Evolutionary conservation across 2,113 vertebrate species (phyloP), one percentile per base, ranked within the genome.

Genomic region (Oryzias javanicus): DNA sequence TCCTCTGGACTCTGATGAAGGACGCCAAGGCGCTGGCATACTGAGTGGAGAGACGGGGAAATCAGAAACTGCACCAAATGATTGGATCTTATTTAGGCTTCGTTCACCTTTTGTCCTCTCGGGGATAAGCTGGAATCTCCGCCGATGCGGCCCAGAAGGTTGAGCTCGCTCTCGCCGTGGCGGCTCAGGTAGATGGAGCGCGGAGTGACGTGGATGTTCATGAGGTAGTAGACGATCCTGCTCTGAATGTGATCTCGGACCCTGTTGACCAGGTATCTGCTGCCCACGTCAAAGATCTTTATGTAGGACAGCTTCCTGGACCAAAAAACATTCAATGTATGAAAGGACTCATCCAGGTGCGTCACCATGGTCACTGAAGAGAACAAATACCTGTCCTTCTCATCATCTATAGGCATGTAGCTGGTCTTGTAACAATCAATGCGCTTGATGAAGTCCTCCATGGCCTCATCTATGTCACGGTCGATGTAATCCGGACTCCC

Each of bases 241-340:
- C 95, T 95, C 86, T 97, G 95, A 48, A 96, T 84, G 73, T 96
- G 95, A 50, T 95, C 95, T 81, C 94, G 94, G 3, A 97, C 92
- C 5, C 25, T 74, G 79, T 96, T 97, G 55, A 94, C 94, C 80
- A 95, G 81, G 84, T 94, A 95, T 20, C 92, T 88, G 15, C 85
- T 86, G 6, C 95, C 94, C 74, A 94, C 94, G 1, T 97, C 92
- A 14, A 94, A 96, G 69, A 97, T 97, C 88, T 95, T 95, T 78
- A 97, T 97, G 87, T 94, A 96, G 63, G 95, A 95, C 19, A 95
- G 74, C 18, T 83, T 88, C 40, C 94, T 97, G 78, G 57, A 15
- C 42, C 52, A 52, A 0, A 27, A 40, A 4, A 6, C 56, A 17
- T 22, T 40, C 14, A 0, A 29, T 3, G 44, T 17, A 50, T 0